Percentiles rank a stretch among this genome's conserved stretches.
These are phyloP conservation scores for Ibidorhyncha struthersii DNA, from an alignment of 2,113 vertebrate species.

Conservation along the genomic window DNA sequence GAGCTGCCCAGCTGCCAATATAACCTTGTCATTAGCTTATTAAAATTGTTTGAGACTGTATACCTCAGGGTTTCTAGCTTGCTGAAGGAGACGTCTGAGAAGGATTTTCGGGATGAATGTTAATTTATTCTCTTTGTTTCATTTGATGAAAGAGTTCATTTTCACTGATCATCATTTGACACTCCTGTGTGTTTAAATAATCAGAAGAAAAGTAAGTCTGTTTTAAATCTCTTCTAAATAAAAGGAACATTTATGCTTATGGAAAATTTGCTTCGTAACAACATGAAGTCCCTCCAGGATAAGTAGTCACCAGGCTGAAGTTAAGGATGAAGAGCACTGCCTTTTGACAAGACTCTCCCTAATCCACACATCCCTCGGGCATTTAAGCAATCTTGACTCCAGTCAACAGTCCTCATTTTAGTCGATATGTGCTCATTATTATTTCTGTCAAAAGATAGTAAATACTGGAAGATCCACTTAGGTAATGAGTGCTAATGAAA, in stretches of 20 bases:
- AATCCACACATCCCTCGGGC: neutral
- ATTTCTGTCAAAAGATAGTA: neutral
- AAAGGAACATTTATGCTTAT: neutral
- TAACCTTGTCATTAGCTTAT: neutral
- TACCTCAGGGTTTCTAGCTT: neutral
- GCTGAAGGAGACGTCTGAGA: neutral
- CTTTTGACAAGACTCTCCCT: neutral
- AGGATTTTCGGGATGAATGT: neutral
- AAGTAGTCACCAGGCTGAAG: neutral
- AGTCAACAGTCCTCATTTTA: neutral
- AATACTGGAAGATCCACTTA: neutral
- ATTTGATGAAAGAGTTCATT: neutral
- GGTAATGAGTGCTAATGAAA: neutral
- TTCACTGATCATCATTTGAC: neutral
- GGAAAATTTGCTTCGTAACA: neutral
- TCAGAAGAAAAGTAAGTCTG: neutral
- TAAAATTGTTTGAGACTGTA: neutral
- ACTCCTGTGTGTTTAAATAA: neutral
- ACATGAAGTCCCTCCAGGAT: neutral
- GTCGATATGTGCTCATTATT: neutral
- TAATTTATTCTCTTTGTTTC: conserved; percentile 2
- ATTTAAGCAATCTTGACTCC: neutral
- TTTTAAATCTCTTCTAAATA: neutral
- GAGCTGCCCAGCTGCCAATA: neutral
- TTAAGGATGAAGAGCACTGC: neutral